These are phyloP conservation scores for Bimastos eiseni DNA, from an alignment of 2,888 invertebrate genomes.

Conservation along the genomic window DNA sequence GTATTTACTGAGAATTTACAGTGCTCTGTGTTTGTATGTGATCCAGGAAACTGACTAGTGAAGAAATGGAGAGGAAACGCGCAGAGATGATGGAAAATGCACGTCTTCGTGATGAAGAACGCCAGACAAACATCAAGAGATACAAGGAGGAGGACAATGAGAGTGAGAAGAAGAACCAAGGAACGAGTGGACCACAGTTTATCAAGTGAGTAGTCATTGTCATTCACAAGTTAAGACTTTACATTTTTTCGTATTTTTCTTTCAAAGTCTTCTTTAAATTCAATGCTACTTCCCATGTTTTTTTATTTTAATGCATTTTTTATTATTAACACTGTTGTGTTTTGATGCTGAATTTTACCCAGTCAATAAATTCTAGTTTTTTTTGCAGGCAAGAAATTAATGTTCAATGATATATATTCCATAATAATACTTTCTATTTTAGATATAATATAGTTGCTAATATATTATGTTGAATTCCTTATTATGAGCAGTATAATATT, in stretches of 20 bases:
- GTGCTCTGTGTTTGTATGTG: background rate
- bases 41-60: constrained; percentile 54
- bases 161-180: constrained; percentile 51
- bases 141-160: constrained; percentile 60
- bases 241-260: background rate
- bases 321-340: background rate
- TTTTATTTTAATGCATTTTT: background rate
- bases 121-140: constrained; percentile 60
- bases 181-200: background rate
- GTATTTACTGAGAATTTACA: background rate
- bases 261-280: background rate
- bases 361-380: background rate
- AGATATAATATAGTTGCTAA: background rate
- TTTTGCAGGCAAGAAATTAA: background rate
- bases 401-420: background rate
- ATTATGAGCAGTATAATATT: background rate
- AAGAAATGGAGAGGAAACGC: constrained; percentile 73
- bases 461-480: background rate
- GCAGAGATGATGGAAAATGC: constrained; percentile 85
- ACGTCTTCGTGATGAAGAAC: constrained; percentile 63
- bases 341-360: background rate
- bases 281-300: background rate
- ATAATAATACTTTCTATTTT: background rate
- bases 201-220: constrained; percentile 25
- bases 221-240: background rate